These are phyloP conservation scores for Dinomys branickii DNA, from an alignment of 2,113 vertebrate genomes.

Conservation along the genomic window DNA sequence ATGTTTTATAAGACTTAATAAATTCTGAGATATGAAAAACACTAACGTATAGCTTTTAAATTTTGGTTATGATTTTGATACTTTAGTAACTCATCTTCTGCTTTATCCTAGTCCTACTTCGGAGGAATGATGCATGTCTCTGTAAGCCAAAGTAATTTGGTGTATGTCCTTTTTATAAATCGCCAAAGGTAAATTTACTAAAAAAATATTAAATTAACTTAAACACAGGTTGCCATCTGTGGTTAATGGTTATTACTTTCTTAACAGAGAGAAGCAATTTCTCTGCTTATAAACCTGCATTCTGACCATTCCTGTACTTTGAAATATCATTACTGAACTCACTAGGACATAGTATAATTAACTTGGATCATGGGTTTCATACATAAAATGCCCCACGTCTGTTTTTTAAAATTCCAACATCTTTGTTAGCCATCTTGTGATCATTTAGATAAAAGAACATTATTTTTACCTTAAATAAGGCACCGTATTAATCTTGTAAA, in stretches of 20 bases:
- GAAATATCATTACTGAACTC: constrained; percentile 42
- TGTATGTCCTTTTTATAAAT: background rate
- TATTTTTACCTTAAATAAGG: constrained; percentile 41
- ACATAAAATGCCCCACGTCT: background rate
- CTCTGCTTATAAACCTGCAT: constrained; percentile 32
- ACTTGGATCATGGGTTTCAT: background rate
- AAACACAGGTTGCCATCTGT: background rate
- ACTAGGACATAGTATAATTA: background rate
- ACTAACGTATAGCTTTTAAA: constrained; percentile 28
- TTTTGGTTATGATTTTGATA: constrained; percentile 19
- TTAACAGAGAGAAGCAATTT: background rate
- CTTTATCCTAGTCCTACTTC: constrained; percentile 19
- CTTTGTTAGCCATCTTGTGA: background rate
- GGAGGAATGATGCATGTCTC: background rate
- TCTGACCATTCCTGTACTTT: background rate
- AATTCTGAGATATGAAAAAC: constrained; percentile 52
- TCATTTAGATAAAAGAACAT: background rate
- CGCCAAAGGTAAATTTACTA: background rate
- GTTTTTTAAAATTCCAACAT: background rate
- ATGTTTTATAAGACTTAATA: background rate
- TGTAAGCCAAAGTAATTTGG: constrained; percentile 33
- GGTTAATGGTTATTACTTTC: background rate
- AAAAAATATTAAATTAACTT: constrained; percentile 38
- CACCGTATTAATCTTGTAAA: constrained; percentile 16
- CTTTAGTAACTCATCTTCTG: background rate